Conservation (phyloP, 2,888 invertebrate genomes). For the Stenotaenia linearis region DNA sequence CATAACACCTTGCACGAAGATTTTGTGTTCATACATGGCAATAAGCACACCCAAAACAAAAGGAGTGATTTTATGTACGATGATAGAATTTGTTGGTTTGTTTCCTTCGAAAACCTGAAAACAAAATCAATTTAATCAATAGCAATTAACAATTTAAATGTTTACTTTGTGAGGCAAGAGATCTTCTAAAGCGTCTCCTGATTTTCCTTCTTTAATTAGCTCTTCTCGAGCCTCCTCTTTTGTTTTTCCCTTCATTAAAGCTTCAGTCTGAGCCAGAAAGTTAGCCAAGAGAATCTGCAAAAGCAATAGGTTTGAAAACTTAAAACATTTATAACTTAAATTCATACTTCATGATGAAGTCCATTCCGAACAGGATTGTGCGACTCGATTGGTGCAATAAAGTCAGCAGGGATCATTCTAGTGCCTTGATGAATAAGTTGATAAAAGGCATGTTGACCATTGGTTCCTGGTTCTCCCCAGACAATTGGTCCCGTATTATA, state of each 20-base stretch:
- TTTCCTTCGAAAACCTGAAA: slow-evolving; percentile 68
- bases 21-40: slow-evolving; percentile 97
- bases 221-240: slow-evolving; percentile 67
- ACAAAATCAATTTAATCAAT: not conserved
- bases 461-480: slow-evolving; percentile 99
- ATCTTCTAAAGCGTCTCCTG: slow-evolving; percentile 64
- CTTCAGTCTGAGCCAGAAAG: slow-evolving; percentile 98
- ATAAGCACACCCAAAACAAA: slow-evolving; percentile 89
- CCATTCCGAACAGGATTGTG: slow-evolving; percentile 79
- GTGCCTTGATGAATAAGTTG: slow-evolving; percentile 95
- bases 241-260: slow-evolving; percentile 79
- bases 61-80: slow-evolving; percentile 84
- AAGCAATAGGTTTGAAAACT: slow-evolving; percentile 21
- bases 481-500: slow-evolving; percentile 69
- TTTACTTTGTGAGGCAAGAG: slow-evolving; percentile 83
- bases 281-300: slow-evolving; percentile 80
- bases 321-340: not conserved
- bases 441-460: slow-evolving; percentile 99
- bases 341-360: slow-evolving; percentile 70
- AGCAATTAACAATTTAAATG: not conserved
- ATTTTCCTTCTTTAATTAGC: slow-evolving; percentile 69
- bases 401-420: slow-evolving; percentile 90
- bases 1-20: slow-evolving; percentile 95
- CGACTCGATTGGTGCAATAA: slow-evolving; percentile 85
- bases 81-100: slow-evolving; percentile 93